Percentiles rank a stretch among this genome's conserved stretches.
phyloP scores from a whole-genome alignment of 1,140 invertebrate species.

The Nephila pilipes region DNA sequence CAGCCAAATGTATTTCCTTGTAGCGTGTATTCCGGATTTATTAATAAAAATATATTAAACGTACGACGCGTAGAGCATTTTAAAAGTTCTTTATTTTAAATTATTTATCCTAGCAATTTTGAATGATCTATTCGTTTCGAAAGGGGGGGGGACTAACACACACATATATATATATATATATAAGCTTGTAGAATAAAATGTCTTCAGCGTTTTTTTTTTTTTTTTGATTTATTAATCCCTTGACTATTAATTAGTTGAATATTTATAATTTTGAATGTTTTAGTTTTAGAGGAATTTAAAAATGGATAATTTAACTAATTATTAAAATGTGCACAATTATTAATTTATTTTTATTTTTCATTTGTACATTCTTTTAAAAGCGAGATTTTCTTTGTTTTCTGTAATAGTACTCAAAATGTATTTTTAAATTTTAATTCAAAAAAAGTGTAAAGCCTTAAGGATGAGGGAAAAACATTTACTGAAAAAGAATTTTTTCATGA shows the following conservation, averaged over 20 bases:
- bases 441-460: no score
- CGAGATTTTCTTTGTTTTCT: not conserved
- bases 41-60: conserved; percentile 7
- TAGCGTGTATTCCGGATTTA: not conserved
- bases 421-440: no score
- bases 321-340: not conserved
- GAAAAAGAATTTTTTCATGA: no score
- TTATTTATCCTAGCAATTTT: not conserved
- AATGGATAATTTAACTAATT: not conserved
- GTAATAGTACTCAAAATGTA: not conserved
- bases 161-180: no score
- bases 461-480: no score
- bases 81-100: not conserved
- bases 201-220: not conserved
- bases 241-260: not conserved
- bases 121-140: not conserved
- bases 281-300: not conserved
- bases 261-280: not conserved
- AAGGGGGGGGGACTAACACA: not conserved
- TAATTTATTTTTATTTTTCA: not conserved
- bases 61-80: not conserved
- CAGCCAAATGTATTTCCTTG: not conserved
- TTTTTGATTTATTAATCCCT: not conserved
- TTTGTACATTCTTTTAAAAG: not conserved
- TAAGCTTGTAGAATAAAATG: not conserved